Conservation (phyloP, 2,797 vertebrate species). For the Ctenosaura bakeri region DNA sequence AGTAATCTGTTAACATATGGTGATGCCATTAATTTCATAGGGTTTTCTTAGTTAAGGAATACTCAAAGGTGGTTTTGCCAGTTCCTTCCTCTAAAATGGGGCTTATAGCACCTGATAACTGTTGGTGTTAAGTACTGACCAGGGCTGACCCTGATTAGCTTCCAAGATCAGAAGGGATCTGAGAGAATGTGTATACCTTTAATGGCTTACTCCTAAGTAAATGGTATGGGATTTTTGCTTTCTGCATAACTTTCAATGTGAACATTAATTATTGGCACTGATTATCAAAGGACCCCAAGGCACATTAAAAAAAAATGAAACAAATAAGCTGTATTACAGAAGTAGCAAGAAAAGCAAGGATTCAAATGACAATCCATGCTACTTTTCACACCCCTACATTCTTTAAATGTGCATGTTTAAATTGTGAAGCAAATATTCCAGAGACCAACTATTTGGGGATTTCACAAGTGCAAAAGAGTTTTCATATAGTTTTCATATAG, state of each 20-base stretch:
- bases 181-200: background rate
- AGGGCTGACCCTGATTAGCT: too few relatives aligned
- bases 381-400: background rate
- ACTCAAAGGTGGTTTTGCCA: too few relatives aligned
- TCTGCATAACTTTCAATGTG: constrained; percentile 33
- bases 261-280: constrained; percentile 18
- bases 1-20: too few relatives aligned
- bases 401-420: constrained; percentile 41
- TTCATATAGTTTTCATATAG: constrained; percentile 31
- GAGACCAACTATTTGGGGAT: constrained; percentile 40
- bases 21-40: too few relatives aligned
- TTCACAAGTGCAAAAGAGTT: constrained; percentile 52
- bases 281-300: constrained; percentile 25
- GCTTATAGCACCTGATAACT: too few relatives aligned
- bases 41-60: too few relatives aligned
- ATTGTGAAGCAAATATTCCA: constrained; percentile 54
- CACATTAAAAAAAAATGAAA: constrained; percentile 34
- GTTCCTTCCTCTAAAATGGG: too few relatives aligned
- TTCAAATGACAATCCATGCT: constrained; percentile 27
- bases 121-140: too few relatives aligned
- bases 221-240: background rate
- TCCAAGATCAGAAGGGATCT: too few relatives aligned
- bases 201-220: background rate
- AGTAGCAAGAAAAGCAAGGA: constrained; percentile 57
- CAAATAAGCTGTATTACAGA: constrained; percentile 45